These are phyloP conservation scores for Rattus rattus DNA, from an alignment of 2,113 vertebrate genomes.

Conservation along the genomic window DNA sequence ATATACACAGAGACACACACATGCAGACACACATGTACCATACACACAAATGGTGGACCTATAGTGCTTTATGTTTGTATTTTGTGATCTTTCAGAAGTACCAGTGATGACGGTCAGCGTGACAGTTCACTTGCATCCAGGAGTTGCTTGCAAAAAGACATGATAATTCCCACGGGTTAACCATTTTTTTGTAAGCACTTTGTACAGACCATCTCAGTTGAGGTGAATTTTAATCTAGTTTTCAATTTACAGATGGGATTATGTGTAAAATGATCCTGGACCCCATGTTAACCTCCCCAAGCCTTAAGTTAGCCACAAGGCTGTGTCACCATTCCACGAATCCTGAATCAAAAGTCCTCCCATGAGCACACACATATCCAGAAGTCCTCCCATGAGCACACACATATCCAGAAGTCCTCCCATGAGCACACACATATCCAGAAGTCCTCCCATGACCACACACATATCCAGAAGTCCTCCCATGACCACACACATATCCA, in stretches of 20 bases:
- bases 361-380: conserved; percentile 45
- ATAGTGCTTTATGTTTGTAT: not conserved
- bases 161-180: not conserved
- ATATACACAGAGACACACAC: not conserved
- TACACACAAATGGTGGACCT: not conserved
- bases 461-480: too few species aligned
- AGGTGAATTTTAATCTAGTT: conserved; percentile 60
- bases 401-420: too few species aligned
- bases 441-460: too few species aligned
- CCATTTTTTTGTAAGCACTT: conserved; percentile 15
- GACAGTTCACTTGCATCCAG: not conserved
- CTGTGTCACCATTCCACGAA: conserved; percentile 42
- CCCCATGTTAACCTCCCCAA: conserved; percentile 69
- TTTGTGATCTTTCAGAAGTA: conserved; percentile 18
- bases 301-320: conserved; percentile 71
- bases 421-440: too few species aligned
- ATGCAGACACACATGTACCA: not conserved
- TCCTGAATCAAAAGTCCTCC: conserved; percentile 29
- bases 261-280: conserved; percentile 68
- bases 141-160: not conserved
- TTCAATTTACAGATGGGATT: conserved; percentile 71
- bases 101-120: not conserved
- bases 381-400: too few species aligned
- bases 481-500: too few species aligned
- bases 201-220: not conserved